Base-by-base conservation (phyloP, 2,888 invertebrate species). In the Zygaena filipendulae region DNA sequence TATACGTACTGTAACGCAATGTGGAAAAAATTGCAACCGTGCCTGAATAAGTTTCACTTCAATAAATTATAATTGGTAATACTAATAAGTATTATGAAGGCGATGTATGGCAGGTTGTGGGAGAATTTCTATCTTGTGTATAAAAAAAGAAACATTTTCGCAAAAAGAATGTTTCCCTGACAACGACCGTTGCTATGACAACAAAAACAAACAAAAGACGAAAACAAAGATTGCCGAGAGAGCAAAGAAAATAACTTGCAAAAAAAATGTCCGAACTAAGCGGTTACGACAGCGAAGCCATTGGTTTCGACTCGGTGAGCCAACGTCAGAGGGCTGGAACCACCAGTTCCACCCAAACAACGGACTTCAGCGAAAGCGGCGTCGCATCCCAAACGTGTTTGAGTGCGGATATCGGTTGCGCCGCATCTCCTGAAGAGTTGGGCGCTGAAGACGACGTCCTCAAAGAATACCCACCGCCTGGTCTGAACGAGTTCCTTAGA, bases 271-370 rank as follows among this genome's bases (percentile, higher is more conserved):
- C 69, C 2, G 43, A 46, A 10, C 35, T 79, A 13, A 72, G 71
- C 29, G 74, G 74, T 0, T 79, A 54, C 23, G 77, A 77, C 23
- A 62, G 70, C 25, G 77, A 75, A 35, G 63, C 49, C 0, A 42
- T 67, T 0, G 77, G 77, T 0, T 79, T 74, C 16, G 64, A 71
- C 2, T 66, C 72, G 0, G 37, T 70, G 0, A 41, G 44, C 1
- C 33, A 50, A 0, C 51, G 48, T 2, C 52, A 47, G 13, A 36
- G 52, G 1, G 19, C 49, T 0, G 66, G 51, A 23, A 46, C 44
- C 0, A 44, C 45, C 1, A 51, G 46, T 1, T 49, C 61, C 0
- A 62, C 70, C 0, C 77, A 79, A 30, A 79, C 77, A 0, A 49
- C 46, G 0, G 67, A 68, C 4, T 71, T 53, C 12, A 7, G 4